phyloP scores from a whole-genome alignment of 2,113 vertebrate species.

The Burhinus bistriatus region DNA sequence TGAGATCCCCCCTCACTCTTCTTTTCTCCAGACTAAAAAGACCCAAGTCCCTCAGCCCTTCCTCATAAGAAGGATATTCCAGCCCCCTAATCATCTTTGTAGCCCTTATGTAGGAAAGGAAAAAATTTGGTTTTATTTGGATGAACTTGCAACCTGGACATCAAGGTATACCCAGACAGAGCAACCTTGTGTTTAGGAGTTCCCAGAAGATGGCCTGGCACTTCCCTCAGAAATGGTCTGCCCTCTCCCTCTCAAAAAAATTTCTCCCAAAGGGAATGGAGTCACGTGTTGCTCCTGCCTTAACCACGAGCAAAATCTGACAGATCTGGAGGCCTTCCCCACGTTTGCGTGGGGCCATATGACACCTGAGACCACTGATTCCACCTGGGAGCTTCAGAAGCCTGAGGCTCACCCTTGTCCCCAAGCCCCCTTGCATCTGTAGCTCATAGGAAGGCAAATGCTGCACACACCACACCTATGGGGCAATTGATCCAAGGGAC shows the following conservation, averaged over 20 bases:
- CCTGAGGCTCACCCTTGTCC: fast-evolving
- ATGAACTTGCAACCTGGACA: not conserved
- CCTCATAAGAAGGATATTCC: too few species aligned
- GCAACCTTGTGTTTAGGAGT: not conserved
- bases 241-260: not conserved
- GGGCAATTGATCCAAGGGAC: not conserved
- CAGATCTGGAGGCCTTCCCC: not conserved
- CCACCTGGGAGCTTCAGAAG: not conserved
- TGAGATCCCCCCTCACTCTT: too few species aligned
- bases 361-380: not conserved
- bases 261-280: not conserved
- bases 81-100: too few species aligned
- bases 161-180: not conserved
- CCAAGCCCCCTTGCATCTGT: not conserved
- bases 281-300: not conserved
- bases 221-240: not conserved
- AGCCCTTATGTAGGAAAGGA: not conserved
- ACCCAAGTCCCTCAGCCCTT: too few species aligned
- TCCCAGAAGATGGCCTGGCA: not conserved
- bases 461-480: fast-evolving
- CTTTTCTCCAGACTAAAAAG: too few species aligned
- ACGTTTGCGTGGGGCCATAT: fast-evolving
- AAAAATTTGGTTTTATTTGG: not conserved
- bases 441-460: not conserved
- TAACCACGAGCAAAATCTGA: not conserved